phyloP scores from a whole-genome alignment of 2,888 invertebrate genomes.

The Bruchidius siliquastri region DNA sequence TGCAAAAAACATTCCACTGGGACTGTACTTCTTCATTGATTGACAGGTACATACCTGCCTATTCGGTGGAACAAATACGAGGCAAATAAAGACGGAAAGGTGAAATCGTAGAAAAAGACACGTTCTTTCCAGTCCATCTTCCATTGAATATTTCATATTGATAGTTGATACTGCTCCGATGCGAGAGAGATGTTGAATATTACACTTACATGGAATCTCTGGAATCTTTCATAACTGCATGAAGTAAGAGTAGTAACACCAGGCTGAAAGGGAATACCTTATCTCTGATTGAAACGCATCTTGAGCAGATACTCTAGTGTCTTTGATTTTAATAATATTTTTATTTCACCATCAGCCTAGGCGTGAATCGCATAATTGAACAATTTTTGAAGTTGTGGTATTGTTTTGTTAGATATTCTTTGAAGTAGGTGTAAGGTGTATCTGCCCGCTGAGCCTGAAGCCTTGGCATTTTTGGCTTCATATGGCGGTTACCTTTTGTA shows the following conservation, averaged over 20 bases:
- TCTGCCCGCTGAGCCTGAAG: no score
- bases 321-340: no score
- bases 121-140: background rate
- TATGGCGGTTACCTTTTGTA: no score
- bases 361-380: no score
- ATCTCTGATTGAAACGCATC: no score
- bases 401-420: no score
- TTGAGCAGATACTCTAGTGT: no score
- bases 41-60: background rate
- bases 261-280: background rate
- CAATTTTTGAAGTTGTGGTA: no score
- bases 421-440: no score
- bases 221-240: background rate
- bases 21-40: background rate
- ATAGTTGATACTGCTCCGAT: background rate
- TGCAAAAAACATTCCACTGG: no score
- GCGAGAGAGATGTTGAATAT: background rate
- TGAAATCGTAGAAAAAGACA: background rate
- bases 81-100: background rate
- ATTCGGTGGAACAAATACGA: background rate
- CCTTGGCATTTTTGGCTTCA: no score
- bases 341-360: no score
- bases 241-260: background rate
- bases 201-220: background rate
- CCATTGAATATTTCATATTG: background rate